These are phyloP conservation scores for Julus scandinavius DNA, from an alignment of 2,888 invertebrate genomes.

Conservation along the genomic window DNA sequence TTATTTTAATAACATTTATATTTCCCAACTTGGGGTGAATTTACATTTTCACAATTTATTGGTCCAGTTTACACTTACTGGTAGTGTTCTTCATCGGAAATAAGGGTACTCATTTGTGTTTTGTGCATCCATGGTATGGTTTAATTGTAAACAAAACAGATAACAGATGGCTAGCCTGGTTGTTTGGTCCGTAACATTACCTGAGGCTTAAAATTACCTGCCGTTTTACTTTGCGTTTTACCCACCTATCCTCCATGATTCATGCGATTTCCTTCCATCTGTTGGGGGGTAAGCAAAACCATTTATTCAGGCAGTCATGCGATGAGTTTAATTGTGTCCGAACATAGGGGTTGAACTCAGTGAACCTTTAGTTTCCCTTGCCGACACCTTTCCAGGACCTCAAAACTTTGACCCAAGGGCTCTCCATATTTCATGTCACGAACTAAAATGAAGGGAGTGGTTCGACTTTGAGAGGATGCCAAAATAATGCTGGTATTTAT, in stretches of 20 bases:
- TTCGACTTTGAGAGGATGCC: no score
- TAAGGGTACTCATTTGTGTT: not conserved
- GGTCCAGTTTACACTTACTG: not conserved
- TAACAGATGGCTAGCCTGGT: slow-evolving; percentile 9
- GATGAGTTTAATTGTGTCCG: not conserved
- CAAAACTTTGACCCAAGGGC: not conserved
- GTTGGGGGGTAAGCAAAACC: slow-evolving; percentile 3
- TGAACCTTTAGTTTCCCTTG: not conserved
- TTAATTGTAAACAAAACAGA: not conserved
- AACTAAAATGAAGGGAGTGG: no score
- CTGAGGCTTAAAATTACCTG: not conserved
- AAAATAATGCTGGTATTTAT: no score
- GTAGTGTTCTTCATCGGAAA: not conserved
- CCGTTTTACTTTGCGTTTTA: not conserved
- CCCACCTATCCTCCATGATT: slow-evolving; percentile 12
- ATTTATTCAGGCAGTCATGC: not conserved
- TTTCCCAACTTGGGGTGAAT: not conserved
- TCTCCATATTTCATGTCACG: no score
- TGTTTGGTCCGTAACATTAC: not conserved
- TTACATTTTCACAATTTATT: not conserved
- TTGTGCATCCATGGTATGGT: not conserved
- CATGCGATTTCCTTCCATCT: slow-evolving; percentile 31
- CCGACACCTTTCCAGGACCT: not conserved
- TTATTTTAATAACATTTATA: not conserved
- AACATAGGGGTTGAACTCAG: not conserved